A percentile compares a stretch with the other conserved stretches of the same genome.
Evolutionary conservation across 2,888 invertebrate genomes (phyloP).

Genomic region (Dicyrtomina minuta): DNA sequence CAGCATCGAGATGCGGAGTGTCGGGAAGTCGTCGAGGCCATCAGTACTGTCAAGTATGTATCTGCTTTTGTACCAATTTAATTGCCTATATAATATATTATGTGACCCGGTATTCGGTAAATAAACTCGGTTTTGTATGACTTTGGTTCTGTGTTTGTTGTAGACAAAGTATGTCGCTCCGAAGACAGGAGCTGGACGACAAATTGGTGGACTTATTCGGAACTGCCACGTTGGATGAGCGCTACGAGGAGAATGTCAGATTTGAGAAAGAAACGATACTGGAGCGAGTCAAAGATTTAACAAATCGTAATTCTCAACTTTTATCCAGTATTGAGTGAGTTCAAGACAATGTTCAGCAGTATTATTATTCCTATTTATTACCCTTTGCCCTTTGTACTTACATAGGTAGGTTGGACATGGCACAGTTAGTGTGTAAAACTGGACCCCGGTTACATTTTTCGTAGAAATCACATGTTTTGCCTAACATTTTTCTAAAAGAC

Average conservation of each 20-base stretch:
- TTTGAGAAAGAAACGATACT: constrained; percentile 13
- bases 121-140: too few relatives aligned
- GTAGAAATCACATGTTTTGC: too few relatives aligned
- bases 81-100: too few relatives aligned
- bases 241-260: constrained; percentile 18
- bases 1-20: constrained; percentile 11
- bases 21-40: constrained; percentile 3
- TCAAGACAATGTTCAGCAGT: too few relatives aligned
- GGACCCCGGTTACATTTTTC: not conserved
- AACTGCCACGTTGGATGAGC: constrained; percentile 6
- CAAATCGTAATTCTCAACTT: constrained; percentile 16
- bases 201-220: constrained; percentile 8
- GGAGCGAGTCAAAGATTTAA: constrained; percentile 14
- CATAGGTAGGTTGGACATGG: too few relatives aligned
- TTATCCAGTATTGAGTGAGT: constrained; percentile 10
- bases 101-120: too few relatives aligned
- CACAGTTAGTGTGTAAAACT: too few relatives aligned
- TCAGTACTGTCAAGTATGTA: constrained; percentile 7
- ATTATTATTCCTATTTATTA: too few relatives aligned
- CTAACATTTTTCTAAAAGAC: too few relatives aligned
- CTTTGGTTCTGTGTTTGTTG: not conserved
- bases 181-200: constrained; percentile 16
- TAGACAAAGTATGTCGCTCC: constrained; percentile 7
- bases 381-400: too few relatives aligned
- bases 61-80: too few relatives aligned